Base-by-base conservation (phyloP, 2,888 invertebrate species). In the Pachydiplax longipennis region DNA sequence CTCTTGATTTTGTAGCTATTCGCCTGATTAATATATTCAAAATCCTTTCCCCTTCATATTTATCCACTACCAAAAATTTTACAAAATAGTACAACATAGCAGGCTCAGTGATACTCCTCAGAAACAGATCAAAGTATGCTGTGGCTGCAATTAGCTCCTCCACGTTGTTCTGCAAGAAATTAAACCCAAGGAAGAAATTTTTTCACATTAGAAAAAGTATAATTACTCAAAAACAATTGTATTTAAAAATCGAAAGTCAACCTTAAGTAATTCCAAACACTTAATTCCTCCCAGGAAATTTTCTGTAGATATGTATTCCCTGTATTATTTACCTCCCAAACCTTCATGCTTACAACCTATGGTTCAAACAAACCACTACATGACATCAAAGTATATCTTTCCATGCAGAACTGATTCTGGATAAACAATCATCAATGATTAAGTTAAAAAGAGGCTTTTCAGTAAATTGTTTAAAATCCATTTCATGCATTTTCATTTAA, bases 101-200 rank as follows among this genome's bases (percentile, higher is more conserved):
- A 0, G 98, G 97, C 92, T 98, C 97, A 0, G 98, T 97, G 22
- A 98, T 97, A 90, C 98, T 97, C 87, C 99, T 96, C 92, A 99
- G 94, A 92, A 98, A 96, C 92, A 99, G 95, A 94, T 99, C 99
- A 92, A 99, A 95, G 94, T 99, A 99, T 12, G 98, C 98, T 93
- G 98, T 98, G 15, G 99, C 98, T 90, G 99, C 97, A 91, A 98
- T 96, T 93, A 99, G 97, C 94, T 99, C 99, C 92, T 97, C 97
- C 92, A 97, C 95, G 91, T 97, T 97, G 94, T 96, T 97, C 98
- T 98, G 96, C 94, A 96, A 96, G 94, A 94, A 25, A 90, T 61
- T 35, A 91, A 90, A 31, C 0, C 15, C 31, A 73, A 2, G 15
- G 31, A 10, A 73, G 25, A 53, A 10, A n/a, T 73, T 5, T 31